These are phyloP conservation scores for Dorcus hopei DNA, from an alignment of 2,888 invertebrate species.

Conservation along the genomic window DNA sequence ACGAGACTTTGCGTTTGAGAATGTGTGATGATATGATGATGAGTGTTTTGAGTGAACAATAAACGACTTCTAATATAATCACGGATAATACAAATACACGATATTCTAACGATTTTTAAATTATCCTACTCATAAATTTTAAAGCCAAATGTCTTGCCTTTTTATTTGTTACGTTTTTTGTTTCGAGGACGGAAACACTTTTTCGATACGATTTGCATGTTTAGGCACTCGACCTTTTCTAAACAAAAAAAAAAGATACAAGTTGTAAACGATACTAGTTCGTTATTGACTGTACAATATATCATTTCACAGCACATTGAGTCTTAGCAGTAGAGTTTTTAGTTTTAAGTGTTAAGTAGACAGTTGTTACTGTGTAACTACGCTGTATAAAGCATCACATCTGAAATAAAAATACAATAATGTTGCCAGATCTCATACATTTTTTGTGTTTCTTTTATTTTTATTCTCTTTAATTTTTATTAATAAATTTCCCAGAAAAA, in stretches of 20 bases:
- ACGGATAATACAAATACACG: conserved; percentile 20
- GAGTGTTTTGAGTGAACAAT: conserved; percentile 9
- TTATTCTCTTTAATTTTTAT: no score
- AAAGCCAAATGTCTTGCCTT: conserved; percentile 35
- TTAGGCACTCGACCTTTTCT: conserved; percentile 41
- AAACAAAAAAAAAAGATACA: conserved; percentile 11
- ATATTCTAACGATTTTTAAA: conserved; percentile 38
- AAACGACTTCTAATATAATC: conserved; percentile 11
- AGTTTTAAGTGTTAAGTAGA: conserved; percentile 64
- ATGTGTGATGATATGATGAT: neutral
- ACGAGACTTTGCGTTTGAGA: conserved; percentile 6
- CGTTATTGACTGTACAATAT: conserved; percentile 36
- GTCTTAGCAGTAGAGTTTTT: conserved; percentile 61
- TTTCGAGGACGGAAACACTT: conserved; percentile 19
- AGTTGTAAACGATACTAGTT: conserved; percentile 33
- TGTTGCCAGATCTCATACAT: conserved; percentile 59
- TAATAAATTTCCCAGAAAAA: no score
- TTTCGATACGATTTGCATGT: conserved; percentile 41
- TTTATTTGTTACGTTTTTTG: conserved; percentile 8
- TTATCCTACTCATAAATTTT: conserved; percentile 24
- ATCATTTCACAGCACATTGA: conserved; percentile 51
- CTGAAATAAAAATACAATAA: conserved; percentile 61
- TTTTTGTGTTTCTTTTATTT: neutral
- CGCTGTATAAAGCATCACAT: conserved; percentile 64
- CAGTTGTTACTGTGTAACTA: conserved; percentile 72